Evolutionary conservation across 2,113 vertebrate genomes (phyloP).

Genomic region (Pongo abelii): DNA sequence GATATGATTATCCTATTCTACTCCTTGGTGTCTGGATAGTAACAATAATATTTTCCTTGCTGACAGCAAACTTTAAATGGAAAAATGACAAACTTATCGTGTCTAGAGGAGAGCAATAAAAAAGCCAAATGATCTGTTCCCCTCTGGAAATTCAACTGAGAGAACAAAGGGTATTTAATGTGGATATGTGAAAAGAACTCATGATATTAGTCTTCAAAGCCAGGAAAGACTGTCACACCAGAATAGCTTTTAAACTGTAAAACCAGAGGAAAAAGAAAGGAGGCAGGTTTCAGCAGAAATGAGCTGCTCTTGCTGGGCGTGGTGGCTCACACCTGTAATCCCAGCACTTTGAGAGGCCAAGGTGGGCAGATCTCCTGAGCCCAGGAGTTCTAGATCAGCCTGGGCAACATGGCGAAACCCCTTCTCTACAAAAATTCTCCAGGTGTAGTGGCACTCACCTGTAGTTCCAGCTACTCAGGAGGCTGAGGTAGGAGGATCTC

Average conservation of each 20-base stretch:
- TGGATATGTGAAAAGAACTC: background rate
- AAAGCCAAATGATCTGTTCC: background rate
- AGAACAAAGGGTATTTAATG: background rate
- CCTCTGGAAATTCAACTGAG: background rate
- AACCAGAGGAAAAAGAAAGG: background rate
- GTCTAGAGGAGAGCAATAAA: background rate
- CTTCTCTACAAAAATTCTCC: no score
- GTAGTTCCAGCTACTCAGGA: no score
- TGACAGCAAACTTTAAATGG: background rate
- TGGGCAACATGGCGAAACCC: no score
- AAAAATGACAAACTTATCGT: background rate
- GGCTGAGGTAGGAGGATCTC: no score
- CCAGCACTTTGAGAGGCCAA: no score
- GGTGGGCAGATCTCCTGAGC: no score
- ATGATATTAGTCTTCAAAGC: background rate
- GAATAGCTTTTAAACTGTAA: background rate
- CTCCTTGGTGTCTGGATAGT: background rate
- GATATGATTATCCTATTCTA: background rate
- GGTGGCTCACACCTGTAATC: no score
- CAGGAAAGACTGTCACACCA: background rate
- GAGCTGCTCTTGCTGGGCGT: background rate
- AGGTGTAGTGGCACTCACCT: fast-evolving
- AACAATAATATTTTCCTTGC: background rate
- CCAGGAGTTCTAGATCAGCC: no score
- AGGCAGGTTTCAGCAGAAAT: background rate